phyloP scores from a whole-genome alignment of 1,140 invertebrate species.

The Mylabris phalerata region DNA sequence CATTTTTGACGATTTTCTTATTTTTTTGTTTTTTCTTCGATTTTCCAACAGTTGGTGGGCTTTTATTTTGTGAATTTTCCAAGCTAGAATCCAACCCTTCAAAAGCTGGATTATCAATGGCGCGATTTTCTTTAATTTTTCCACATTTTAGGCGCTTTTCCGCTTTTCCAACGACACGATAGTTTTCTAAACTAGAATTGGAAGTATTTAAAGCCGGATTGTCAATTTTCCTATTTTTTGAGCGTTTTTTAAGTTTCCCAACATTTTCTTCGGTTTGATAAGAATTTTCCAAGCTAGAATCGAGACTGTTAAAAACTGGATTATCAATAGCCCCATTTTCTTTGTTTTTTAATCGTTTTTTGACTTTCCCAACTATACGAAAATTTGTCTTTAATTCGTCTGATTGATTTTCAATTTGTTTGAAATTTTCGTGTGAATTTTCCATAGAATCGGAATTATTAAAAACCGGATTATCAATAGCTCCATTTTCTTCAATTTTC shows the following conservation, averaged over 20 bases:
- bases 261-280: too few relatives aligned
- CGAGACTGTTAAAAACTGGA: background rate
- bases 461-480: background rate
- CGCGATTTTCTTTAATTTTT: background rate
- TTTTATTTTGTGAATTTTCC: too few relatives aligned
- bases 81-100: background rate
- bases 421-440: background rate
- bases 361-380: background rate
- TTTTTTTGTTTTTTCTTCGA: background rate
- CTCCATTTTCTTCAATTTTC: background rate
- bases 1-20: too few relatives aligned
- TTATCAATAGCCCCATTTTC: background rate
- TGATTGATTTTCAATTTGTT: background rate
- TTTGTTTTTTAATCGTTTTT: background rate
- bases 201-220: conserved; percentile 1
- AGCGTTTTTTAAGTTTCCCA: conserved; percentile 3
- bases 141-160: background rate
- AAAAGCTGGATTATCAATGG: background rate
- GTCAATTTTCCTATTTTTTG: conserved; percentile 18
- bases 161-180: background rate
- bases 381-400: too few relatives aligned
- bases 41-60: background rate
- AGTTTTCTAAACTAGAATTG: background rate
- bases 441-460: background rate
- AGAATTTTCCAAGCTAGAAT: background rate